A percentile compares a stretch with the other conserved stretches of the same genome.
Evolutionary conservation across 2,113 vertebrate genomes (phyloP).

Genomic region (Bufo gargarizans): DNA sequence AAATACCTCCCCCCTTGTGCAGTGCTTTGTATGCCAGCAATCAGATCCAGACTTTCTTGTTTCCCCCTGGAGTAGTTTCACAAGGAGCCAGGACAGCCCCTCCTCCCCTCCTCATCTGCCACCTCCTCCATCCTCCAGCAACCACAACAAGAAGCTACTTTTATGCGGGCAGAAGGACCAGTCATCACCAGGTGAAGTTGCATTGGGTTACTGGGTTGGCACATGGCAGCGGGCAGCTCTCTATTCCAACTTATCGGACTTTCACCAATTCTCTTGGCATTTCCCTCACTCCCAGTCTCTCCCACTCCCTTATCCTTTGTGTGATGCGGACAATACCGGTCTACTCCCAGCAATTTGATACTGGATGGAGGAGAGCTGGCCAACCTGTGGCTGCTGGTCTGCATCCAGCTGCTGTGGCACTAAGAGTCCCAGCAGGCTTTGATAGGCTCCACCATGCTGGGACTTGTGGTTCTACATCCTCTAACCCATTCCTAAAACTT

Average conservation of each 20-base stretch:
- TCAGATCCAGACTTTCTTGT: not conserved
- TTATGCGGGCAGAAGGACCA: not conserved
- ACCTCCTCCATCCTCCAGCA: conserved; percentile 29
- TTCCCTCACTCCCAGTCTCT: conserved; percentile 8
- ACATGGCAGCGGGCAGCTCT: not conserved
- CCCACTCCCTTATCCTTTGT: conserved; percentile 47
- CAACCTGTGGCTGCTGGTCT: conserved; percentile 8
- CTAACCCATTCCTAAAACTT: not conserved
- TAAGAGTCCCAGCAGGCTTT: not conserved
- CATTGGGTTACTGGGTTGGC: not conserved
- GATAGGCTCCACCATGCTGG: not conserved
- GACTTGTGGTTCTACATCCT: not conserved
- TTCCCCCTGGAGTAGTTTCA: not conserved
- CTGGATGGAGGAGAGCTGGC: not conserved
- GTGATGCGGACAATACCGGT: conserved; percentile 29
- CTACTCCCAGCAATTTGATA: not conserved
- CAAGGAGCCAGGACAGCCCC: conserved; percentile 4
- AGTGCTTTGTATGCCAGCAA: conserved; percentile 2
- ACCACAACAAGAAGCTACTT: conserved; percentile 23
- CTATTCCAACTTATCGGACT: not conserved
- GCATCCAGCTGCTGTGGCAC: not conserved
- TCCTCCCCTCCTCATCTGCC: not conserved
- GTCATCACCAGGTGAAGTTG: not conserved
- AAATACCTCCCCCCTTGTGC: not conserved
- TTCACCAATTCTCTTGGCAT: not conserved